A percentile compares a stretch with the other conserved stretches of the same genome.
phyloP scores from a whole-genome alignment of 2,797 vertebrate genomes.

The Sorex maritimensis region DNA sequence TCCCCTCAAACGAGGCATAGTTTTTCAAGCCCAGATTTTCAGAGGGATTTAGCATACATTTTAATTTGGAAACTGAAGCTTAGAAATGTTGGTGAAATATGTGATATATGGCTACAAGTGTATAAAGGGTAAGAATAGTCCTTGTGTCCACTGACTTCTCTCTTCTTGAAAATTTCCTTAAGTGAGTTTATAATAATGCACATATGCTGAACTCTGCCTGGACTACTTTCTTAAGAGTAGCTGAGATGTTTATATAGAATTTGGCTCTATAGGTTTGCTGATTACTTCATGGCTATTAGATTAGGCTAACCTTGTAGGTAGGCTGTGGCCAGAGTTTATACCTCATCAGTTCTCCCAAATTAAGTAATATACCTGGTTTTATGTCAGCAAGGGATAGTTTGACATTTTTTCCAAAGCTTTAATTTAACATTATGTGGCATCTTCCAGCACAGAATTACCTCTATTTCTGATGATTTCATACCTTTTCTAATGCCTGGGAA shows the following conservation, averaged over 20 bases:
- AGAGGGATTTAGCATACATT: conserved; percentile 84
- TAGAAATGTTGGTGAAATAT: conserved; percentile 82
- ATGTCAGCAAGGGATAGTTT: background rate
- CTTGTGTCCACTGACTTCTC: background rate
- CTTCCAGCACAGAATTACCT: background rate
- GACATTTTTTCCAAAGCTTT: conserved; percentile 6
- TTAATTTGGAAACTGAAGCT: conserved; percentile 84
- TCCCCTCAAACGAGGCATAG: conserved; percentile 80
- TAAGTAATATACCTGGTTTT: conserved; percentile 10
- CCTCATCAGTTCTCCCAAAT: background rate
- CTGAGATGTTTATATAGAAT: background rate
- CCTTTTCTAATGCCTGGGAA: background rate
- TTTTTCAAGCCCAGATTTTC: conserved; percentile 85
- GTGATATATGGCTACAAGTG: conserved; percentile 34
- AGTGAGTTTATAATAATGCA: conserved; percentile 51
- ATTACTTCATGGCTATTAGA: background rate
- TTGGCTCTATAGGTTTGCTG: background rate
- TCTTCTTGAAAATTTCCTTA: conserved; percentile 63
- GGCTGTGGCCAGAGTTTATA: conserved; percentile 1
- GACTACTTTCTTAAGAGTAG: background rate
- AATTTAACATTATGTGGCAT: background rate
- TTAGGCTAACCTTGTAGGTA: conserved; percentile 48
- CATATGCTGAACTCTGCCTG: background rate
- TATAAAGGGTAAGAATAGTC: conserved; percentile 45
- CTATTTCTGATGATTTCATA: background rate